Evolutionary conservation across 1,140 invertebrate genomes (phyloP).

Genomic region (Liolophura sinensis): DNA sequence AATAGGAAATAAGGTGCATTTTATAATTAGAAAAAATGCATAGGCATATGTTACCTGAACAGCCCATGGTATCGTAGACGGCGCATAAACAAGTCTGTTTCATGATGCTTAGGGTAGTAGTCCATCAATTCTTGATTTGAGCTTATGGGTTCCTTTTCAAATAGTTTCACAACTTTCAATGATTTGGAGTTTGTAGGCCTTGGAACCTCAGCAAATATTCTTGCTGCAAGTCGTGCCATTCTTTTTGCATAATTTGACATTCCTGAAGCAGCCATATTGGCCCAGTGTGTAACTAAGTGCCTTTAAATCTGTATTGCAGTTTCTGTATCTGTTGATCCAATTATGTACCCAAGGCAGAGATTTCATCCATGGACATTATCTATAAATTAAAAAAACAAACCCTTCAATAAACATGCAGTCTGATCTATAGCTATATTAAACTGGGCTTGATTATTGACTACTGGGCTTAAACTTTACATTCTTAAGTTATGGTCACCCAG

Average conservation of each 20-base stretch:
- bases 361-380: too few relatives aligned
- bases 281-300: too few relatives aligned
- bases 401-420: too few relatives aligned
- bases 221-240: constrained; percentile 84
- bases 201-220: constrained; percentile 88
- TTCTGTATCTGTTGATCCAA: too few relatives aligned
- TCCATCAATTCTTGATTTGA: constrained; percentile 74
- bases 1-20: not conserved
- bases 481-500: too few relatives aligned
- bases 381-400: too few relatives aligned
- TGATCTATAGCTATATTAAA: too few relatives aligned
- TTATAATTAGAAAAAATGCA: not conserved
- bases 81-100: constrained; percentile 31
- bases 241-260: constrained; percentile 70
- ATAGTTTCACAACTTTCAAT: constrained; percentile 75
- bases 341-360: too few relatives aligned
- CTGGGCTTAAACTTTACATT: too few relatives aligned
- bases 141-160: constrained; percentile 75
- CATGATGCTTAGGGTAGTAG: constrained; percentile 75
- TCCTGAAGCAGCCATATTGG: too few relatives aligned
- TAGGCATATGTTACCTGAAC: constrained; percentile 37
- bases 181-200: constrained; percentile 64
- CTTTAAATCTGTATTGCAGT: too few relatives aligned
- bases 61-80: constrained; percentile 42
- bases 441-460: too few relatives aligned